A percentile compares a stretch with the other conserved stretches of the same genome.
Evolutionary conservation across 2,797 vertebrate species (phyloP).

Genomic region (Garrulus glandarius): DNA sequence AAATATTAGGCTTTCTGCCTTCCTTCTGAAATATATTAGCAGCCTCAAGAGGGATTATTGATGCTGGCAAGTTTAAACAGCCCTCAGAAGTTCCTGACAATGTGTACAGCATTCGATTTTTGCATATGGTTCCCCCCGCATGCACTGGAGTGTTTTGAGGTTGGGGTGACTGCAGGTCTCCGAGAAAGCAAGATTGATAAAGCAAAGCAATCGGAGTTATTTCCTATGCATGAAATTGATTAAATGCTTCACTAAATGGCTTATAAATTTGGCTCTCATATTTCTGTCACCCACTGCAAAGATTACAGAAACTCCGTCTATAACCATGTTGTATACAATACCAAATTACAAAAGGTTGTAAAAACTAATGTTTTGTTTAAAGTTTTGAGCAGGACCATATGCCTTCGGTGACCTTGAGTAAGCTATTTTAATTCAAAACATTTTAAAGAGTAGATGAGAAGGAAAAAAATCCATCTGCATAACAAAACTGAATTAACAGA

Average conservation of each 20-base stretch:
- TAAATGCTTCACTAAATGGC: slow-evolving; percentile 85
- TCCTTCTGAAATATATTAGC: slow-evolving; percentile 64
- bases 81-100: slow-evolving; percentile 51
- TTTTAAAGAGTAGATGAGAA: slow-evolving; percentile 70
- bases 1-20: slow-evolving; percentile 56
- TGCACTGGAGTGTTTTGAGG: slow-evolving; percentile 2
- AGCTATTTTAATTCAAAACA: slow-evolving; percentile 86
- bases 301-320: slow-evolving; percentile 80
- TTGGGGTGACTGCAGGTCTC: slow-evolving; percentile 45
- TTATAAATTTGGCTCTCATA: slow-evolving; percentile 85
- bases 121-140: neutral
- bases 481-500: slow-evolving; percentile 56
- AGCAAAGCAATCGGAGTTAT: slow-evolving; percentile 78
- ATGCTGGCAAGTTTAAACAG: slow-evolving; percentile 38
- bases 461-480: slow-evolving; percentile 66
- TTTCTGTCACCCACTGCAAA: slow-evolving; percentile 85
- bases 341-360: slow-evolving; percentile 85
- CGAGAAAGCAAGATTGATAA: slow-evolving; percentile 78
- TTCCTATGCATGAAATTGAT: slow-evolving; percentile 86
- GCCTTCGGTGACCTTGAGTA: slow-evolving; percentile 82
- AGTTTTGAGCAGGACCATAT: slow-evolving; percentile 84
- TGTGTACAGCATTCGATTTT: neutral
- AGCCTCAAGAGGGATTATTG: slow-evolving; percentile 51
- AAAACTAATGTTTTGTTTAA: slow-evolving; percentile 87
- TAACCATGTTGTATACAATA: slow-evolving; percentile 83